Evolutionary conservation across 1,140 invertebrate species (phyloP), one percentile per base, ranked within the genome.

Genomic region (Araneus ventricosus): DNA sequence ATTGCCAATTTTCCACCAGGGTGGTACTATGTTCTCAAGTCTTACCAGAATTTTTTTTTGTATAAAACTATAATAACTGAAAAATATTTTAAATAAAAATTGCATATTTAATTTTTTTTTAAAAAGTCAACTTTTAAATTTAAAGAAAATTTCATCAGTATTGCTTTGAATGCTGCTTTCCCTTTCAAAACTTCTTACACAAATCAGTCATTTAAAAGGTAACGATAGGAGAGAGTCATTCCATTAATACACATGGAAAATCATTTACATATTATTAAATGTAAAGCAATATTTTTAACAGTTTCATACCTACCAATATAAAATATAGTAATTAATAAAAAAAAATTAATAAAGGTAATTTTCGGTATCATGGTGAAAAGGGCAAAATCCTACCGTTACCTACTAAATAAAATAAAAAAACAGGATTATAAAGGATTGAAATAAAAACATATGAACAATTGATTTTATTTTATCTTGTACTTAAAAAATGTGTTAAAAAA

Each of bases 361-460:
- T 45, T 52, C 10, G 17, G 10, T 30, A 30, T 30, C n/a, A 27
- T 67, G 27, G 6, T 27, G 14, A 14, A 67, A n/a, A 67, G 10
- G n/a, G 45, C 22, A n/a, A 82, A 82, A 45, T 41, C 59, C 27
- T 67, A 39, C 67, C 24, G 86, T 88, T 41, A 63, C 61, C 59
- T 59, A 63, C 34, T 39, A 88, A 88, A 61, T 87, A 10, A 34
- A 82, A 37, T 82, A 34, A 63, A 86, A 86, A 88, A 86, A 41
- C 87, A 88, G 63, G 63, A 88, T 70, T 67, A 88, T 70, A 67
- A 88, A 88, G 87, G 87, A 88, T 88, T 88, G n/a, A 67, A 67
- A 67, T 67, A 30, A 67, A n/a, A 67, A 30, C 8, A 4, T 27
- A 67, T 67, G 24, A 27, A 67, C 63, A 67, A n/a, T 3, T 52